Percentiles rank a stretch among this genome's conserved stretches.
Conservation (phyloP, 2,888 invertebrate species). For the Trisateles emortualis region DNA sequence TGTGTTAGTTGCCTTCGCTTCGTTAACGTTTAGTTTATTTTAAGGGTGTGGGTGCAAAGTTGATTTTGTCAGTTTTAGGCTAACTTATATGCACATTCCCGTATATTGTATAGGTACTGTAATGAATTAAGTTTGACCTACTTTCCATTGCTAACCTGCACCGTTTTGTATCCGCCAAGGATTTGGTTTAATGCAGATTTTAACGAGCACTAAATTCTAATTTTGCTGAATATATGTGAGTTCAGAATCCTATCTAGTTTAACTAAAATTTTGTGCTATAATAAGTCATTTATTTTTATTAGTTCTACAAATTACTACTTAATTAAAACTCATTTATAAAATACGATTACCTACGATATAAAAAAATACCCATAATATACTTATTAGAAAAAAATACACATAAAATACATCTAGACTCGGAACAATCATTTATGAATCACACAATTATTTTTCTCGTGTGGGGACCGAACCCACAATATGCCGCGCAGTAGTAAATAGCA, state of each 20-base stretch:
- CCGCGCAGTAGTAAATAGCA: too few species aligned
- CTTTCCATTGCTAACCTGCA: constrained; percentile 35
- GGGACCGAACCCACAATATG: too few species aligned
- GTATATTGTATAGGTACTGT: constrained; percentile 15
- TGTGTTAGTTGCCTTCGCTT: constrained; percentile 13
- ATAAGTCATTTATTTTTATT: too few species aligned
- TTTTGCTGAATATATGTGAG: neutral
- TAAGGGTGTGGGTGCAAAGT: constrained; percentile 11
- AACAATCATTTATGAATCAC: too few species aligned
- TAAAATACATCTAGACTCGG: too few species aligned
- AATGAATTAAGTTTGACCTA: constrained; percentile 34
- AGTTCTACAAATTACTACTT: too few species aligned
- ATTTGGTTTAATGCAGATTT: constrained; percentile 13
- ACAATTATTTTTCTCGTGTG: too few species aligned
- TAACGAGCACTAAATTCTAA: constrained; percentile 7
- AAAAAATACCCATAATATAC: too few species aligned
- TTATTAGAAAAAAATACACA: too few species aligned
- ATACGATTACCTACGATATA: too few species aligned
- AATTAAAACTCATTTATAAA: too few species aligned
- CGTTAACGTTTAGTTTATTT: constrained; percentile 20
- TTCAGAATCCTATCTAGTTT: too few species aligned
- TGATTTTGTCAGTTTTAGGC: constrained; percentile 14
- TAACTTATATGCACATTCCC: neutral
- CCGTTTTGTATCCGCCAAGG: constrained; percentile 40
- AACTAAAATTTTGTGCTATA: neutral